A percentile compares a stretch with the other conserved stretches of the same genome.
Evolutionary conservation across 2,797 vertebrate species (phyloP).

Genomic region (Phalloptychus januarius): DNA sequence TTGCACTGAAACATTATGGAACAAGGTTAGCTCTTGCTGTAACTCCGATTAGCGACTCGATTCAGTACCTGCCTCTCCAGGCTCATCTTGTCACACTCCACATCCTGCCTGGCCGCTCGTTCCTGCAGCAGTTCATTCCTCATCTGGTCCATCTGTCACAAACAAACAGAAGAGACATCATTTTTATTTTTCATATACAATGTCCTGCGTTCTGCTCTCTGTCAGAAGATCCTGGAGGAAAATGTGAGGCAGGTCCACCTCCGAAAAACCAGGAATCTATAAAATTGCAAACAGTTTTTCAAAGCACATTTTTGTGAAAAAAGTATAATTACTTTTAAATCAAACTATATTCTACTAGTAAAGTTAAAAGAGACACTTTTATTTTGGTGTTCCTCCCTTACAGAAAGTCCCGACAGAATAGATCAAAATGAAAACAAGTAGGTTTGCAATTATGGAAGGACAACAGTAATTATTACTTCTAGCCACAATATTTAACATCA

Average conservation of each 20-base stretch:
- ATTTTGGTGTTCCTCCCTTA: neutral
- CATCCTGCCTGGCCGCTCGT: constrained; percentile 87
- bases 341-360: too few relatives aligned
- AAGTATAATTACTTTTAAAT: too few relatives aligned
- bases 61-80: constrained; percentile 88
- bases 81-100: constrained; percentile 96
- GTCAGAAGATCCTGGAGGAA: too few relatives aligned
- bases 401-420: neutral
- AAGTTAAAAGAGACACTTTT: neutral
- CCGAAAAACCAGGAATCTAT: too few relatives aligned
- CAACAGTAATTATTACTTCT: neutral
- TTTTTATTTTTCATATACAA: neutral
- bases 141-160: constrained; percentile 90
- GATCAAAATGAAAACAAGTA: neutral
- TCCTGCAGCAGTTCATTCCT: constrained; percentile 91
- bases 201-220: neutral
- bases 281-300: too few relatives aligned
- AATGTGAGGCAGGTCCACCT: too few relatives aligned
- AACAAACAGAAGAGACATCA: constrained; percentile 16
- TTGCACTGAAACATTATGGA: neutral
- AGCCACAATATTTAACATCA: constrained; percentile 4
- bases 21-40: neutral
- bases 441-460: neutral
- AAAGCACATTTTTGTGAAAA: too few relatives aligned
- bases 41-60: neutral